Base-by-base conservation (phyloP, 2,113 vertebrate genomes). In the Neofelis nebulosa region DNA sequence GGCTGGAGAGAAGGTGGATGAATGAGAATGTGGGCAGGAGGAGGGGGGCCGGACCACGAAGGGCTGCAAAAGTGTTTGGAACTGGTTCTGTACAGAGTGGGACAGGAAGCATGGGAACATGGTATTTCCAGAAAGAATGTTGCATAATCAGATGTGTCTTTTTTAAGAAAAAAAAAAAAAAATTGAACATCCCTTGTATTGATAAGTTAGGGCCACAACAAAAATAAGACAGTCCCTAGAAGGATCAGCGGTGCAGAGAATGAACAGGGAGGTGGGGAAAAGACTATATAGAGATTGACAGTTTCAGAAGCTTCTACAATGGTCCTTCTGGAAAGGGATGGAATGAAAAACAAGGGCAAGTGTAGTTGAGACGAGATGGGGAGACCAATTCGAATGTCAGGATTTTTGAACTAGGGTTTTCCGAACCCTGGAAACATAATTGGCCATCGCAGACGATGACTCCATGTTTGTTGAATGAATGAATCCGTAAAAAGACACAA, bases 11-110 rank as follows among this genome's bases (percentile, higher is more conserved):
- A n/a, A 2, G 63, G 31, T 0, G 10, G 23, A 7, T 19, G 55
- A 19, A 5, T 0, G 50, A 33, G 0, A 14, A 71, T 5, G 3
- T 4, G n/a, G 15, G 2, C 10, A 0, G 12, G 41, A 55, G 45
- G 81, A 50, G 0, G 1, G 63, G 45, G 61, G 33, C 57, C 71
- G 82, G 69, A 18, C 36, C 11, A 4, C 69, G 2, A 8, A 7
- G 18, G 5, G 9, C 73, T 48, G 29, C 63, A 11, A 1, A 55
- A 80, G 29, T 21, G 1, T 1, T 50, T 5, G 12, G 80, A 31
- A 5, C 50, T 10, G 27, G 38, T 31, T n/a, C 55, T 23, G 4
- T 18, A 2, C 2, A 21, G 52, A 73, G 33, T 0, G 16, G 48
- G 61, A 18, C 29, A 15, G 4, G 61, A 55, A 27, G 7, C 12